phyloP scores from a whole-genome alignment of 2,797 vertebrate species.

The Dicrostonyx torquatus region DNA sequence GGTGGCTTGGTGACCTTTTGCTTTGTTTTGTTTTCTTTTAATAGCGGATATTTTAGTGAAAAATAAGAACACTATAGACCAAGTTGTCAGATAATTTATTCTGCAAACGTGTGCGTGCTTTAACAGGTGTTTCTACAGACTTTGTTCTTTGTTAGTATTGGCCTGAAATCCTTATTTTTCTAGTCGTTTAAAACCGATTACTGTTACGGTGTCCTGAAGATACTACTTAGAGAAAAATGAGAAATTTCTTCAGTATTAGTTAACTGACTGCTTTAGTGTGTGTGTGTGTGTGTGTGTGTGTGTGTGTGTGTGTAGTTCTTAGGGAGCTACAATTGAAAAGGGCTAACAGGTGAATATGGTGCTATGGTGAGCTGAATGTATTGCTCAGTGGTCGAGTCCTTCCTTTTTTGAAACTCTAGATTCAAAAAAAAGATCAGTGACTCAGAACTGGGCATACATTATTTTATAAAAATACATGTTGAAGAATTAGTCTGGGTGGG shows the following conservation, averaged over 20 bases:
- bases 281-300: not conserved
- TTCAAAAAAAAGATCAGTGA: not conserved
- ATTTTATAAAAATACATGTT: not conserved
- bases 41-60: not conserved
- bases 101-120: not conserved
- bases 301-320: not conserved
- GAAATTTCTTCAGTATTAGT: not conserved
- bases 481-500: not conserved
- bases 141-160: not conserved
- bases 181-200: not conserved
- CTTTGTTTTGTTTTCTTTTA: not conserved
- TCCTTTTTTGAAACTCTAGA: not conserved
- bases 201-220: not conserved
- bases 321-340: not conserved
- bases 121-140: not conserved
- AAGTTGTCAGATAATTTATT: not conserved
- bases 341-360: not conserved
- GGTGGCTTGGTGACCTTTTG: not conserved
- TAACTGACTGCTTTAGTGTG: not conserved
- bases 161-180: not conserved
- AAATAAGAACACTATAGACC: not conserved
- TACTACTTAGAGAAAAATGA: not conserved
- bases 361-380: not conserved
- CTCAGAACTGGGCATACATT: not conserved
- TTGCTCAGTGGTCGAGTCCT: not conserved